Evolutionary conservation across 2,797 vertebrate genomes (phyloP).

Genomic region (Alosa sapidissima): DNA sequence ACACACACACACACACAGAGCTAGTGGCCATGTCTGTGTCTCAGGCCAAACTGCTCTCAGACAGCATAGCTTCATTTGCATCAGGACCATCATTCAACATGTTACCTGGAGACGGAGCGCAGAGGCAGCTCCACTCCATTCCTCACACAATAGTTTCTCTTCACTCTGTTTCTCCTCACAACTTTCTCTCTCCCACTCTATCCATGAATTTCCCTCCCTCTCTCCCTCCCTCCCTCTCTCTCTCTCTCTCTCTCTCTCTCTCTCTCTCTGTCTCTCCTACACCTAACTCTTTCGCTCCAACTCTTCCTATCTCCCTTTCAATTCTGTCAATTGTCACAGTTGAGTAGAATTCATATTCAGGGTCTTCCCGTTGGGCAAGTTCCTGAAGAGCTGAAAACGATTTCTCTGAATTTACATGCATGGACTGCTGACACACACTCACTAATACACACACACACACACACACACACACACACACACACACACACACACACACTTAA

Average conservation of each 20-base stretch:
- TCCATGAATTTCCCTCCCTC: neutral
- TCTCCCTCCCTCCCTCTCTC: neutral
- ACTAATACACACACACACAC: neutral
- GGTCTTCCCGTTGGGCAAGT: neutral
- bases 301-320: neutral
- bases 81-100: neutral
- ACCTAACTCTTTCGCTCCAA: neutral
- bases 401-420: neutral
- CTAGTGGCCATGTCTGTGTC: neutral
- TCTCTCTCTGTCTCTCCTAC: neutral
- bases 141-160: neutral
- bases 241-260: neutral
- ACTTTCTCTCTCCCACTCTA: neutral
- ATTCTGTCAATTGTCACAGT: conserved; percentile 19
- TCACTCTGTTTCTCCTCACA: neutral
- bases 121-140: neutral
- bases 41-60: neutral
- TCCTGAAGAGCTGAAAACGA: neutral
- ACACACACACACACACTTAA: neutral
- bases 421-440: neutral
- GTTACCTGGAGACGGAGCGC: neutral
- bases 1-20: conserved; percentile 6
- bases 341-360: conserved; percentile 13
- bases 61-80: neutral
- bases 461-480: neutral